Evolutionary conservation across 2,888 invertebrate genomes (phyloP).

Genomic region (Pinctada fucata): DNA sequence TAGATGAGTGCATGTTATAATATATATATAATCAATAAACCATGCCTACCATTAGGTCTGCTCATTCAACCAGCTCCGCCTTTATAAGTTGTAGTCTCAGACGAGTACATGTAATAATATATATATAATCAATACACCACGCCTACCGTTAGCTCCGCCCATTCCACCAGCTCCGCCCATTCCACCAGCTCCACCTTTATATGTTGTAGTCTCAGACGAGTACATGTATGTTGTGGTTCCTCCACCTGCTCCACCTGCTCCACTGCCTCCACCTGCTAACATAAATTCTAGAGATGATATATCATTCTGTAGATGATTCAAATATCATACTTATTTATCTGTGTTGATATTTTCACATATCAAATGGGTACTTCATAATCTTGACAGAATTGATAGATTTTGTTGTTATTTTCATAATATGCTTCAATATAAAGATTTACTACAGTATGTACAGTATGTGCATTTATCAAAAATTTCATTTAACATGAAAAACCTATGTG

Average conservation of each 20-base stretch:
- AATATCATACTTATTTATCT: too few relatives aligned
- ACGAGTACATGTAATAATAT: slow-evolving; percentile 7
- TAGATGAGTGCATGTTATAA: slow-evolving; percentile 2
- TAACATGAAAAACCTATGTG: too few relatives aligned
- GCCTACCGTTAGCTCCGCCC: slow-evolving; percentile 6
- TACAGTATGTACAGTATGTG: too few relatives aligned
- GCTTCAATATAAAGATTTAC: too few relatives aligned
- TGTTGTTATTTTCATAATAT: too few relatives aligned
- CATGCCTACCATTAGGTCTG: slow-evolving; percentile 1
- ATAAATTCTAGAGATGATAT: neutral
- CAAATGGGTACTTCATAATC: too few relatives aligned
- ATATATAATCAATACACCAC: neutral
- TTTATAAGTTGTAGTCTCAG: slow-evolving; percentile 21
- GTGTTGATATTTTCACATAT: too few relatives aligned
- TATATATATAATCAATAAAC: neutral
- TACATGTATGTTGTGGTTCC: slow-evolving; percentile 22
- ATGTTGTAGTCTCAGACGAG: slow-evolving; percentile 23
- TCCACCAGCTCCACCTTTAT: slow-evolving; percentile 31
- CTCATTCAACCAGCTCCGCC: slow-evolving; percentile 26
- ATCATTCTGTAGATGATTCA: too few relatives aligned
- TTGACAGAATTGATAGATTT: too few relatives aligned
- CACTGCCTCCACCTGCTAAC: slow-evolving; percentile 6
- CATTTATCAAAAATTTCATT: too few relatives aligned
- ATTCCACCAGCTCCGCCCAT: slow-evolving; percentile 7
- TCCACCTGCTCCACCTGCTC: slow-evolving; percentile 26